phyloP scores from a whole-genome alignment of 2,888 invertebrate genomes.

The Selenia dentaria region DNA sequence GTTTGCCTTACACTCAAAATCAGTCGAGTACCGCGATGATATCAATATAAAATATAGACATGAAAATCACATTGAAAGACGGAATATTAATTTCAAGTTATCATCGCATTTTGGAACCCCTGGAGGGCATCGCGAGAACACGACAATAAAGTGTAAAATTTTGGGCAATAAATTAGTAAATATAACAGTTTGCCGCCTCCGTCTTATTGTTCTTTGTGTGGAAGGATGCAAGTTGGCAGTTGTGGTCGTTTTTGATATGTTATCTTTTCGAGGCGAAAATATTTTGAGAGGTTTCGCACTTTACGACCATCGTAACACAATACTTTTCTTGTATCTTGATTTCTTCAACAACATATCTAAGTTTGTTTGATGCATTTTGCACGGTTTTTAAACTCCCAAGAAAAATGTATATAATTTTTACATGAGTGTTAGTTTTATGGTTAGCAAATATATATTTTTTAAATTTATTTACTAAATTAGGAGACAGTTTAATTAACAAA shows the following conservation, averaged over 20 bases:
- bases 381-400: no score
- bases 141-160: conserved; percentile 67
- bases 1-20: conserved; percentile 54
- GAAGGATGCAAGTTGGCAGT: conserved; percentile 36
- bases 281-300: conserved; percentile 1
- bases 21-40: conserved; percentile 56
- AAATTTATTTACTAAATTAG: no score
- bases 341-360: background rate
- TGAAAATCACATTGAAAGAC: conserved; percentile 70
- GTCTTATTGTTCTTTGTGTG: conserved; percentile 53
- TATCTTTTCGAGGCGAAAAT: conserved; percentile 3
- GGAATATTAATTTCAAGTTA: conserved; percentile 78
- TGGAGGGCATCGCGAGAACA: conserved; percentile 61
- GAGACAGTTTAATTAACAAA: no score
- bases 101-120: conserved; percentile 53
- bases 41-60: conserved; percentile 66
- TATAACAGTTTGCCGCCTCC: conserved; percentile 57
- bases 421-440: no score
- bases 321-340: background rate
- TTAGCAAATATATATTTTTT: no score
- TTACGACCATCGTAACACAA: background rate
- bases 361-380: no score
- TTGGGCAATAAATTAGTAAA: conserved; percentile 59
- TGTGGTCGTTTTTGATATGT: conserved; percentile 11
- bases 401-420: no score